Evolutionary conservation across 1,140 invertebrate species (phyloP), one percentile per base, ranked within the genome.

Genomic region (Drosophila dunni): DNA sequence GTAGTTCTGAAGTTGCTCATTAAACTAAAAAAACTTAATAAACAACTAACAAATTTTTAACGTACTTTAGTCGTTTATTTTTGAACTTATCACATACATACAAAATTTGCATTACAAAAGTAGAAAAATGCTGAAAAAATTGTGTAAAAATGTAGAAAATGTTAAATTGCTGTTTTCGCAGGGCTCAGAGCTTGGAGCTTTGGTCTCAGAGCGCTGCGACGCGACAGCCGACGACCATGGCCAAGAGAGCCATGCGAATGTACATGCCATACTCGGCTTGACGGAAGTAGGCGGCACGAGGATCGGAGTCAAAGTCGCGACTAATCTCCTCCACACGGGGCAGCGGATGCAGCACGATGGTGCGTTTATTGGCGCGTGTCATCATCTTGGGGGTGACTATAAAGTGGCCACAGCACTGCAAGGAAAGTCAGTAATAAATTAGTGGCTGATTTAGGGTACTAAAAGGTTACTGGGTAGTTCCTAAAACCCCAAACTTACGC

Each of bases 251-350:
- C 99, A 99, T 99, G 40, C 99, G 94, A 4, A 99, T 97, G 90
- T 98, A 99, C 95, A 99, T 97, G 50, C 99, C 99, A 85, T 98
- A 97, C 92, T 99, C 97, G 2, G 98, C 98, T 94, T 99, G 99
- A 17, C 99, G 94, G 94, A 99, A 99, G 93, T 99, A 99, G 0
- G 98, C 99, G 1, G 99, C 98, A 53, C 99, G 93, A 0, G 98
- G 98, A 94, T 99, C 99, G 0, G 95, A 95, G 92, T 99, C 99
- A 78, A 99, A 97, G 75, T 98, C 97, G 1, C 96, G 94, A 75
- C 96, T 97, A 67, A 99, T 99, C 93, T 99, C 99, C 91, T 97
- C 95, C 0, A 98, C 95, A 60, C 99, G 94, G 0, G 99, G 99
- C 42, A 99, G 92, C 0, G 99, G 99, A 93, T 99, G 99, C 96